Evolutionary conservation across 2,888 invertebrate genomes (phyloP).

Genomic region (Euclidia mi): DNA sequence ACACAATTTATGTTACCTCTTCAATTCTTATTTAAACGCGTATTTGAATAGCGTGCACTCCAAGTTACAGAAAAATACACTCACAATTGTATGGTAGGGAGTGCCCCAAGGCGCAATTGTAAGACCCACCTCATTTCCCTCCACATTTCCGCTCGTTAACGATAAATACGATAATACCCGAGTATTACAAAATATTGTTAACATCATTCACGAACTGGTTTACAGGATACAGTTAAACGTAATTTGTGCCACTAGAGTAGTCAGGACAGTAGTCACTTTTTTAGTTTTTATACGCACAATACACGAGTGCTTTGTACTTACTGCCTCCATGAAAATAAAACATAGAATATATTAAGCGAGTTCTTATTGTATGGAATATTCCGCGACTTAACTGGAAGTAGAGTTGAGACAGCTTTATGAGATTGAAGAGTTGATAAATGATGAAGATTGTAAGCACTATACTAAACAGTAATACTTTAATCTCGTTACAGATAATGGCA

Average conservation of each 20-base stretch:
- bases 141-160: constrained; percentile 80
- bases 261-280: constrained; percentile 59
- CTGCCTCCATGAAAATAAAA: constrained; percentile 60
- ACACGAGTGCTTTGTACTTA: constrained; percentile 51
- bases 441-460: constrained; percentile 52
- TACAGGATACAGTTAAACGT: constrained; percentile 76
- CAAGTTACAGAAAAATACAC: constrained; percentile 56
- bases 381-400: constrained; percentile 50
- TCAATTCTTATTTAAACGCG: constrained; percentile 46
- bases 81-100: constrained; percentile 63
- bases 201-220: constrained; percentile 76
- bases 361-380: constrained; percentile 68
- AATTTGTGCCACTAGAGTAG: constrained; percentile 77
- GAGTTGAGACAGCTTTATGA: constrained; percentile 55
- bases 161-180: constrained; percentile 80
- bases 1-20: constrained; percentile 40
- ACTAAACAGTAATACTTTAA: constrained; percentile 51
- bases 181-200: constrained; percentile 81
- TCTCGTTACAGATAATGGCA: constrained; percentile 94
- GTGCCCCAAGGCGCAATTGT: constrained; percentile 73
- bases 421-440: constrained; percentile 58
- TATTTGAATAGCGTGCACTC: constrained; percentile 54
- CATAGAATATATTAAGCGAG: constrained; percentile 53
- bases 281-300: constrained; percentile 47
- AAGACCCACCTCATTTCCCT: constrained; percentile 73